Conservation (phyloP, 1,140 invertebrate species). For the Leptonema lineaticorne region DNA sequence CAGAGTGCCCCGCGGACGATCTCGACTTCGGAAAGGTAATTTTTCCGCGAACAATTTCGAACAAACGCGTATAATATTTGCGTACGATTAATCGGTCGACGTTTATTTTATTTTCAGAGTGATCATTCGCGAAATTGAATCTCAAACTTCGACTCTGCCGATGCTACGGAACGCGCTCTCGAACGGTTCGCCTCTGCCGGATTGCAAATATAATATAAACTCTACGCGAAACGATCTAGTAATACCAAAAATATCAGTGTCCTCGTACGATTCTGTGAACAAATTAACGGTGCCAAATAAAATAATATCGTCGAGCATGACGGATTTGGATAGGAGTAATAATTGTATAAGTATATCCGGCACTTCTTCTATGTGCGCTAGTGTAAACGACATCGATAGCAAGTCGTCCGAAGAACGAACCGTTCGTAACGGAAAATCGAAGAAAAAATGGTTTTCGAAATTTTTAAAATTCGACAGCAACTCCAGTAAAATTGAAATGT, state of each 20-base stretch:
- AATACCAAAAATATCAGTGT: neutral
- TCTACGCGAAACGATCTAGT: neutral
- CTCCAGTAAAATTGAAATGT: neutral
- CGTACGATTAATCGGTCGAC: neutral
- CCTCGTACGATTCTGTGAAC: neutral
- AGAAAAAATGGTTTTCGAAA: neutral
- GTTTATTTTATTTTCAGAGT: neutral
- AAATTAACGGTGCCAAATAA: neutral
- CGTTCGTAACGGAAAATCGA: neutral
- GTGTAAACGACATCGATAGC: neutral
- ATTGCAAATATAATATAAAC: neutral
- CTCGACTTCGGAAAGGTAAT: neutral
- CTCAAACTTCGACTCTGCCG: neutral
- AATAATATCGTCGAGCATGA: neutral
- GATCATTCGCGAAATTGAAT: neutral
- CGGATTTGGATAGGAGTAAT: neutral
- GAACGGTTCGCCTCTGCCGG: neutral
- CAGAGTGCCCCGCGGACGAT: neutral
- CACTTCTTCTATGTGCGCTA: neutral
- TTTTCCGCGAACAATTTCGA: too few relatives aligned
- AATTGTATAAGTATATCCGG: too few relatives aligned
- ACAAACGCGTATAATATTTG: neutral
- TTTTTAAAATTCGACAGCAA: neutral
- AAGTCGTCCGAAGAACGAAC: neutral
- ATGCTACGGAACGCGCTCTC: neutral